Conservation (phyloP, 2,888 invertebrate genomes). For the Spicauda simplicius region DNA sequence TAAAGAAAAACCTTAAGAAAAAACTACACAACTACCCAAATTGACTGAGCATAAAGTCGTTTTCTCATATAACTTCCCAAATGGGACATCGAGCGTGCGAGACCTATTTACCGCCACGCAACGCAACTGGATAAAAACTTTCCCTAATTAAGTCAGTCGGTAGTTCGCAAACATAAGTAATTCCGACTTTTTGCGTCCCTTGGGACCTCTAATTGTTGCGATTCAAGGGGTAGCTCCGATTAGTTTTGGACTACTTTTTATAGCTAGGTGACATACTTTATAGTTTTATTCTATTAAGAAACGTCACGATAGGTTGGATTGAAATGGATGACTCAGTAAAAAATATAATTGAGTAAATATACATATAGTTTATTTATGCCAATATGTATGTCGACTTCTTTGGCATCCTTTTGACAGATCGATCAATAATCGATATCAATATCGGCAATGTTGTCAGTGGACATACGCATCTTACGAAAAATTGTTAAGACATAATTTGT, state of each 20-base stretch:
- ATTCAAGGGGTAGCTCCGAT: constrained; percentile 7
- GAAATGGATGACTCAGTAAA: no score
- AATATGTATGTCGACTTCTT: no score
- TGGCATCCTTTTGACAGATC: no score
- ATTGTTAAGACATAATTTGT: no score
- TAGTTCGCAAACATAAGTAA: constrained; percentile 46
- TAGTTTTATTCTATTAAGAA: no score
- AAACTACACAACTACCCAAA: not conserved
- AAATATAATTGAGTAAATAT: no score
- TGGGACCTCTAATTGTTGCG: constrained; percentile 43
- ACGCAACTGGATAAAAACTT: constrained; percentile 40
- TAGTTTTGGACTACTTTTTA: not conserved
- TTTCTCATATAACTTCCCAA: constrained; percentile 15
- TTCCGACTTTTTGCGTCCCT: constrained; percentile 46
- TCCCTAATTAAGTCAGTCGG: constrained; percentile 46
- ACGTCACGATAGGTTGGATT: no score
- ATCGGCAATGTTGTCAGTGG: no score
- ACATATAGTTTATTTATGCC: no score
- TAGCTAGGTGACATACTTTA: no score
- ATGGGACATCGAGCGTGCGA: constrained; percentile 12
- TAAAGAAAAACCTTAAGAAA: not conserved
- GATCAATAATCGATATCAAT: no score
- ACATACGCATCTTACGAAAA: no score
- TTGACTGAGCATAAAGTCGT: not conserved
- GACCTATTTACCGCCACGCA: constrained; percentile 28